A percentile compares a stretch with the other conserved stretches of the same genome.
These are phyloP conservation scores for Hylaea fasciaria DNA, from an alignment of 2,888 invertebrate genomes.

Conservation along the genomic window DNA sequence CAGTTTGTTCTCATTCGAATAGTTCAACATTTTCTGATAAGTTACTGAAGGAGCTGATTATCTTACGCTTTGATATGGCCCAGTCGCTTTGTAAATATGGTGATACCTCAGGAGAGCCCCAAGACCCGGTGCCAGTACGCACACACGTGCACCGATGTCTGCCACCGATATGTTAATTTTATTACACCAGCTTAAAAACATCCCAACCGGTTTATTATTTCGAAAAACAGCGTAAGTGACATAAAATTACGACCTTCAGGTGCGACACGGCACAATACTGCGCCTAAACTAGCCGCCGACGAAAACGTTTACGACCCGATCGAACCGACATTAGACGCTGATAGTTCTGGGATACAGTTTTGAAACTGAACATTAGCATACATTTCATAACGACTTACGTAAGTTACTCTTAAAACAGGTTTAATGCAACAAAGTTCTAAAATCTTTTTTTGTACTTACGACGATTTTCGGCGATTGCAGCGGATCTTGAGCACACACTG, in stretches of 20 bases:
- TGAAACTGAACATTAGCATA: conserved; percentile 54
- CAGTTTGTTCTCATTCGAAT: neutral
- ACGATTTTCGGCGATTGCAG: conserved; percentile 57
- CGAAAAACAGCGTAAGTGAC: conserved; percentile 78
- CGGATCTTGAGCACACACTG: conserved; percentile 62
- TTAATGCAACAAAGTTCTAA: conserved; percentile 46
- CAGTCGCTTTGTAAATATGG: neutral
- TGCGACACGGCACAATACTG: conserved; percentile 47
- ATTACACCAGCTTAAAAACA: conserved; percentile 78
- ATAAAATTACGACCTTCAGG: conserved; percentile 74
- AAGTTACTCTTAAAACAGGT: conserved; percentile 51
- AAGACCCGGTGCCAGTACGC: conserved; percentile 47
- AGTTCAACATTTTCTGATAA: neutral
- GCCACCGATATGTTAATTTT: conserved; percentile 80
- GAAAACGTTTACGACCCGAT: conserved; percentile 49
- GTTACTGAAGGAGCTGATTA: neutral
- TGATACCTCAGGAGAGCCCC: conserved; percentile 42
- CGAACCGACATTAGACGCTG: conserved; percentile 36
- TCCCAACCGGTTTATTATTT: conserved; percentile 78
- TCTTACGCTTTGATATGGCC: neutral
- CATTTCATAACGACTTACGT: conserved; percentile 50
- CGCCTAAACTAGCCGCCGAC: conserved; percentile 55
- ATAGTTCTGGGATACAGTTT: conserved; percentile 46
- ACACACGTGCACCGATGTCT: conserved; percentile 67
- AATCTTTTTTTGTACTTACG: conserved; percentile 67